Evolutionary conservation across 1,140 invertebrate genomes (phyloP).

Genomic region (Solen grandis): DNA sequence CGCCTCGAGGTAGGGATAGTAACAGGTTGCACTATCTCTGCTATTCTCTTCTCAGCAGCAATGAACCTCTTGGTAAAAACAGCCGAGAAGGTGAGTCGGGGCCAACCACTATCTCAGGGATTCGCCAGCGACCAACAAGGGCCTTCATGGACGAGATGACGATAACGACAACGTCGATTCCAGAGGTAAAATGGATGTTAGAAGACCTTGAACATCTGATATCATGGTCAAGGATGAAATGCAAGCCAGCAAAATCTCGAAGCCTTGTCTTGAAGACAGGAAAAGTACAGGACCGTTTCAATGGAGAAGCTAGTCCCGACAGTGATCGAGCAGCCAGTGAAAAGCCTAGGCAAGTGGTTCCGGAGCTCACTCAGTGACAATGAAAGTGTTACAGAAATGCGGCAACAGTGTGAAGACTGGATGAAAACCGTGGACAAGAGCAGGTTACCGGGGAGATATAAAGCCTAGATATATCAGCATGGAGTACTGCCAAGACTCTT

Average conservation of each 20-base stretch:
- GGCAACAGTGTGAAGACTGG: slow-evolving; percentile 16
- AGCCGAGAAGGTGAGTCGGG: slow-evolving; percentile 22
- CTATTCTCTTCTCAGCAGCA: slow-evolving; percentile 18
- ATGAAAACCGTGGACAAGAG: slow-evolving; percentile 35
- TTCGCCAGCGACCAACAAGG: slow-evolving; percentile 22
- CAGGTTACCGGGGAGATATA: slow-evolving; percentile 49
- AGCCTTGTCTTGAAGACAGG: slow-evolving; percentile 46
- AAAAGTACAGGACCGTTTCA: slow-evolving; percentile 32
- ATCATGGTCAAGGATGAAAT: slow-evolving; percentile 31
- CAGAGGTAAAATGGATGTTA: slow-evolving; percentile 20
- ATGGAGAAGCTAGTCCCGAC: neutral
- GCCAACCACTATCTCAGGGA: slow-evolving; percentile 20
- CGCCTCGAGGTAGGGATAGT: slow-evolving; percentile 33
- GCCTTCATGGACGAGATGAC: slow-evolving; percentile 50
- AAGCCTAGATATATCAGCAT: too few relatives aligned
- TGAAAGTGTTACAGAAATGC: neutral
- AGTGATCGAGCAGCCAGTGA: slow-evolving; percentile 14
- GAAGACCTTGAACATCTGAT: slow-evolving; percentile 1
- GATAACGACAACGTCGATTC: slow-evolving; percentile 36
- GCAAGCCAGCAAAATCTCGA: slow-evolving; percentile 35
- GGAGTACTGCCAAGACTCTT: too few relatives aligned
- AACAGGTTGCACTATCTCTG: slow-evolving; percentile 44
- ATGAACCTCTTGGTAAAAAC: slow-evolving; percentile 27
- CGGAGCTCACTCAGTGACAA: slow-evolving; percentile 24
- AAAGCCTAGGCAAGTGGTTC: slow-evolving; percentile 47